phyloP scores from a whole-genome alignment of 2,888 invertebrate genomes.

The Serrognathus titanus region DNA sequence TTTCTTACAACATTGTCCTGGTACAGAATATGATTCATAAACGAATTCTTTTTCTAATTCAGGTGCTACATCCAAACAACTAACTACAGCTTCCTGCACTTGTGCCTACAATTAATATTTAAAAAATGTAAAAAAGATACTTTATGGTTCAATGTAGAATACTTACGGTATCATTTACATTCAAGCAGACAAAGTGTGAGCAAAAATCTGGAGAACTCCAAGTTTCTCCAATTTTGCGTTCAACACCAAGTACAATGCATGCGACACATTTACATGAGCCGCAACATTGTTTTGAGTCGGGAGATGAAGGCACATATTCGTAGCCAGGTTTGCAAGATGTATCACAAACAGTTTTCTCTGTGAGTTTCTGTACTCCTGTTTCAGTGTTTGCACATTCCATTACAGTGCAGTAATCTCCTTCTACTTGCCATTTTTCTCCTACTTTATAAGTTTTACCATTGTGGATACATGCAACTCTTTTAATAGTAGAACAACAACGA shows the following conservation, averaged over 20 bases:
- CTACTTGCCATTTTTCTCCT: constrained; percentile 59
- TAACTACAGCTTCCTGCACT: constrained; percentile 54
- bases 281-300: constrained; percentile 56
- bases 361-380: constrained; percentile 54
- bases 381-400: constrained; percentile 52
- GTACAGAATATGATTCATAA: constrained; percentile 48
- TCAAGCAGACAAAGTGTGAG: constrained; percentile 57
- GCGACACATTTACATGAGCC: constrained; percentile 62
- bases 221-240: constrained; percentile 51
- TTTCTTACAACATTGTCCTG: constrained; percentile 58
- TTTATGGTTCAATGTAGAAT: background rate
- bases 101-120: constrained; percentile 51
- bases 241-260: constrained; percentile 50
- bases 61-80: constrained; percentile 52
- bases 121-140: no score
- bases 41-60: constrained; percentile 51
- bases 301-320: constrained; percentile 46
- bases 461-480: constrained; percentile 58
- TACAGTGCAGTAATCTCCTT: constrained; percentile 54
- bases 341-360: constrained; percentile 56
- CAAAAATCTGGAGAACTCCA: constrained; percentile 65
- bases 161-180: constrained; percentile 50
- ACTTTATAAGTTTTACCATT: constrained; percentile 47
- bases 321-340: constrained; percentile 55
- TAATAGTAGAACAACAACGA: constrained; percentile 62